A percentile compares a stretch with the other conserved stretches of the same genome.
Evolutionary conservation across 2,113 vertebrate species (phyloP).

Genomic region (Jaculus jaculus): DNA sequence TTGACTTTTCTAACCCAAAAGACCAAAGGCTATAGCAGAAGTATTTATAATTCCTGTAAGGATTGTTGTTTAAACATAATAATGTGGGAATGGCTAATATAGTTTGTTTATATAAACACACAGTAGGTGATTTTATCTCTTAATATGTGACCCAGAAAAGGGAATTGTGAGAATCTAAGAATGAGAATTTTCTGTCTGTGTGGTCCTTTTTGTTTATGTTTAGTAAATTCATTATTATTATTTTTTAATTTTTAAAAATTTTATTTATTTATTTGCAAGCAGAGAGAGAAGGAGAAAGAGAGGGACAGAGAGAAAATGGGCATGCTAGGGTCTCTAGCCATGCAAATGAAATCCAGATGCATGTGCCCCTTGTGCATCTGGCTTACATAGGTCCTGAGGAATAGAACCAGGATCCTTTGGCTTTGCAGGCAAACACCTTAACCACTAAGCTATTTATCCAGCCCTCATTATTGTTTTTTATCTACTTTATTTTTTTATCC

Average conservation of each 20-base stretch:
- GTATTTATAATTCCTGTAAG: neutral
- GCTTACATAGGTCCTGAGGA: no score
- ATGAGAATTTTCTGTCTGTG: neutral
- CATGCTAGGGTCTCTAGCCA: no score
- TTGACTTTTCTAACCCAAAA: neutral
- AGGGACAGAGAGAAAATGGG: no score
- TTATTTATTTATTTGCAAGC: no score
- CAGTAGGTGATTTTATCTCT: neutral
- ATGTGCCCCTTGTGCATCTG: no score
- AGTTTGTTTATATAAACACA: constrained; percentile 18
- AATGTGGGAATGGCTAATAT: neutral
- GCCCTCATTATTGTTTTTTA: neutral
- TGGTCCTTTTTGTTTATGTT: neutral
- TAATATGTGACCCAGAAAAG: constrained; percentile 22
- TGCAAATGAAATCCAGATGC: no score
- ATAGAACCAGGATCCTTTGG: no score
- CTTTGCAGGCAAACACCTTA: no score
- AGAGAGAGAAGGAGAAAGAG: no score
- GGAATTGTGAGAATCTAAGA: neutral
- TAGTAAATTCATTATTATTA: neutral
- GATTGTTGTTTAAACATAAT: neutral
- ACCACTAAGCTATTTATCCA: no score
- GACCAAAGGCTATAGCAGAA: neutral
- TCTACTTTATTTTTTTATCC: neutral
- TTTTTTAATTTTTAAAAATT: no score